Base-by-base conservation (phyloP, 2,797 vertebrate species). In the Silurus lanzhouensis region DNA sequence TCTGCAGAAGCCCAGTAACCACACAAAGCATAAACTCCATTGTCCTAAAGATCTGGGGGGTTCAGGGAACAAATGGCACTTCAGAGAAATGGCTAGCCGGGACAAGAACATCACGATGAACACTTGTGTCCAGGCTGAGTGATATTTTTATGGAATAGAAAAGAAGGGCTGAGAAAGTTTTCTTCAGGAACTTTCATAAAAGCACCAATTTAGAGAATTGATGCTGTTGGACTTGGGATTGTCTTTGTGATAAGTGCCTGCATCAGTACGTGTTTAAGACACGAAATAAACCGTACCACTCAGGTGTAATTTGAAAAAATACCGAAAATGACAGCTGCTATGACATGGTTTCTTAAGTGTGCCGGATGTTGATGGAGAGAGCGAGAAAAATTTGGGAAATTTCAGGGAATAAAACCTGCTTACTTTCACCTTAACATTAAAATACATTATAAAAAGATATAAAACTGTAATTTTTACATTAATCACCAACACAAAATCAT, bases 131-230 rank as follows among this genome's bases (percentile, higher is more conserved):
- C 27, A 60, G 57, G 5, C 27, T 38, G 19, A 38, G 75, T 60
- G 75, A 44, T 61, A 44, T 78, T 78, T 78, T 61, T 27, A 61
- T 7, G 9, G 13, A 61, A n/a, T 19, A 78, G 76, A 80, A 80
- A 80, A 64, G 31, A 38, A 38, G 31, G 31, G 31, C 31, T 38
- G 31, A 78, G 76, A 44, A 64, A 63, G 12, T 79, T 79, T 79
- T 79, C 60, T 79, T 10, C 19, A 22, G 58, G 22, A 79, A 79
- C 60, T 80, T 66, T 80, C 20, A 48, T 64, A 25, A 80, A 80
- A 80, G 38, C 44, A 25, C 1, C 78, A 80, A 66, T 80, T 80
- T 80, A 63, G 6, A 63, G 31, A 46, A 64, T 25, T 63, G 31
- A 79, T 46, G 60, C 44, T 66, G 22, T 80, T 80, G 77, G 77